These are phyloP conservation scores for Lissonota sp. DNA, from an alignment of 2,888 invertebrate species.

Conservation along the genomic window DNA sequence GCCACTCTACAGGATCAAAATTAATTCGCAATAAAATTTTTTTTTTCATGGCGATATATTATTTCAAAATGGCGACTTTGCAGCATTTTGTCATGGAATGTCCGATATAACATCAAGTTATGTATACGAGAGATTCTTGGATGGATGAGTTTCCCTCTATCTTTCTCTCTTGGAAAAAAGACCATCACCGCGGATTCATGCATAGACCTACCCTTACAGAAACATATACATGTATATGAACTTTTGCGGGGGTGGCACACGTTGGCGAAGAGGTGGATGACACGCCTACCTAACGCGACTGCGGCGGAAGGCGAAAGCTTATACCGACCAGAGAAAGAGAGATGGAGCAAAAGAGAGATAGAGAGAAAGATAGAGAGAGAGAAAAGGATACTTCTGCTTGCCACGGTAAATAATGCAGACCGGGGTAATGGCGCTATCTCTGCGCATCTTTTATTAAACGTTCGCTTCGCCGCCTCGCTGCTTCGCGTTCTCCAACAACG, in stretches of 20 bases:
- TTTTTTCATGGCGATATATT: too few species aligned
- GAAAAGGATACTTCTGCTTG: slow-evolving; percentile 75
- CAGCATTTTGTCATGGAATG: too few species aligned
- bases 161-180: slow-evolving; percentile 31
- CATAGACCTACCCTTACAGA: slow-evolving; percentile 10
- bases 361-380: slow-evolving; percentile 28
- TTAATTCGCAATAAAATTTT: too few species aligned
- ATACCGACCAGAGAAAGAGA: slow-evolving; percentile 73
- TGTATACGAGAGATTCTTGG: slow-evolving; percentile 25
- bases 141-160: slow-evolving; percentile 31
- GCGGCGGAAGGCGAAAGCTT: slow-evolving; percentile 77
- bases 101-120: too few species aligned
- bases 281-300: slow-evolving; percentile 81
- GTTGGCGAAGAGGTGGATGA: slow-evolving; percentile 69
- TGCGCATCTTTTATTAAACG: slow-evolving; percentile 84
- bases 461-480: slow-evolving; percentile 77
- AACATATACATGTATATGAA: slow-evolving; percentile 21
- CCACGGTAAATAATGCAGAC: slow-evolving; percentile 83
- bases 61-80: too few species aligned
- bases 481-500: slow-evolving; percentile 60
- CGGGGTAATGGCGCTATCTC: slow-evolving; percentile 84
- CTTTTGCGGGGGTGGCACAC: slow-evolving; percentile 44
- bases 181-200: slow-evolving; percentile 37
- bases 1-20: too few species aligned
- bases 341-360: slow-evolving; percentile 7